Base-by-base conservation (phyloP, 2,888 invertebrate genomes). In the Macrosoma leucophasiata region DNA sequence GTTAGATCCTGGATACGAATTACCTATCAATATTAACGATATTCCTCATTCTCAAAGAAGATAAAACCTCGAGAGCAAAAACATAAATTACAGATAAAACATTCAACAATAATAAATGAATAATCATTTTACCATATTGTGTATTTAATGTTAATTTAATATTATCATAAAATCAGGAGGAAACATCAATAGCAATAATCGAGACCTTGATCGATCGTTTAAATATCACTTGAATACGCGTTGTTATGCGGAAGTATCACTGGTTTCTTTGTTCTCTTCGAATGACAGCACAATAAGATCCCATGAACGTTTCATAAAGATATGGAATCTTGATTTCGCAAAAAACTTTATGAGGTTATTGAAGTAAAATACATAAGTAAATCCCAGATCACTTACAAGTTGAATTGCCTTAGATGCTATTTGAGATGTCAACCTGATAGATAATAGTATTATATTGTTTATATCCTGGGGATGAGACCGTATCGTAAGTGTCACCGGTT, bases 191-290 rank as follows among this genome's bases (percentile, higher is more conserved):
- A 39, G 21, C 13, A 30, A 17, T 17, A 33, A 26, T 26, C 25
- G 22, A 39, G 76, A 73, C 74, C 77, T 78, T 76, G 66, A 70
- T 72, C 67, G 68, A 67, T 71, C 67, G 69, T 52, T 69, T 75
- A 77, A 79, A 81, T 79, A 76, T 77, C 81, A 79, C 71, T 76
- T 64, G 75, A 53, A 60, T 43, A 46, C 59, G 51, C 47, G 76
- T 76, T 73, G 63, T 73, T 60, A 74, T 55, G 70, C 77, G 78
- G 81, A 79, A 79, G 65, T 62, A 51, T 41, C 50, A 49, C 39
- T 36, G 55, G 61, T 59, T 62, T 68, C 71, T 73, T 77, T 74
- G 72, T 73, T 69, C 71, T 69, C 71, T 37, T 53, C 52, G 55
- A 53, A 58, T 68, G 59, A 64, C 59, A 62, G 65, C 50, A 72